These are phyloP conservation scores for Melospiza georgiana DNA, from an alignment of 2,113 vertebrate genomes.

Conservation along the genomic window DNA sequence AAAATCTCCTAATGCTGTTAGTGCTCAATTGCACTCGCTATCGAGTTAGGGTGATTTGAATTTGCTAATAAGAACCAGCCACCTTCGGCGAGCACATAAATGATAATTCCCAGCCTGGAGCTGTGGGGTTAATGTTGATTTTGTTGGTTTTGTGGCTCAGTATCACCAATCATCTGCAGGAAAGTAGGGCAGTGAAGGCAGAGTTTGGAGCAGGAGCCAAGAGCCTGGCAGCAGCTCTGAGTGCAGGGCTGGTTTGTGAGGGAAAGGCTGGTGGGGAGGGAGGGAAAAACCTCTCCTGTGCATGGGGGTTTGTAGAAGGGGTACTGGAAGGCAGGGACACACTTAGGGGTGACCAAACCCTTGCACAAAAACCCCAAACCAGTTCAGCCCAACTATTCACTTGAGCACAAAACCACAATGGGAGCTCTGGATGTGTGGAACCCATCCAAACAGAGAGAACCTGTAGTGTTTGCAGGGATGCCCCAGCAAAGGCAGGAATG, in stretches of 20 bases:
- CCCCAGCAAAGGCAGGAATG: too few species aligned
- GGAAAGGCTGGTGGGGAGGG: not conserved
- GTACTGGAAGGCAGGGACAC: not conserved
- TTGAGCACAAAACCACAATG: not conserved
- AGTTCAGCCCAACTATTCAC: not conserved
- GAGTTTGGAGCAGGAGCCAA: not conserved
- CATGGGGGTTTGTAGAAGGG: not conserved
- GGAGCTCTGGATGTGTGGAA: not conserved
- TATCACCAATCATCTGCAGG: not conserved
- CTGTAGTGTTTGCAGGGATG: too few species aligned
- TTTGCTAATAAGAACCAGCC: not conserved
- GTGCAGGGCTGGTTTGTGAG: not conserved
- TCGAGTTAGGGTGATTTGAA: not conserved
- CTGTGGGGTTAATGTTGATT: not conserved
- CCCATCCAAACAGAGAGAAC: not conserved
- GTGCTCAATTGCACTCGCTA: not conserved
- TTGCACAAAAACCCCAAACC: not conserved
- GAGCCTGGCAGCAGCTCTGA: not conserved
- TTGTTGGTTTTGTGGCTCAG: not conserved
- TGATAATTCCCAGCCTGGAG: not conserved
- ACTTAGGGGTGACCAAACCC: not conserved
- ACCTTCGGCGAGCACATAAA: not conserved
- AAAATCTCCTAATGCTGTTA: not conserved
- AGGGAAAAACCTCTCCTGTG: not conserved
- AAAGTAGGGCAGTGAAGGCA: not conserved